Evolutionary conservation across 2,888 invertebrate species (phyloP), one percentile per base, ranked within the genome.

Genomic region (Epistrophe eligans): DNA sequence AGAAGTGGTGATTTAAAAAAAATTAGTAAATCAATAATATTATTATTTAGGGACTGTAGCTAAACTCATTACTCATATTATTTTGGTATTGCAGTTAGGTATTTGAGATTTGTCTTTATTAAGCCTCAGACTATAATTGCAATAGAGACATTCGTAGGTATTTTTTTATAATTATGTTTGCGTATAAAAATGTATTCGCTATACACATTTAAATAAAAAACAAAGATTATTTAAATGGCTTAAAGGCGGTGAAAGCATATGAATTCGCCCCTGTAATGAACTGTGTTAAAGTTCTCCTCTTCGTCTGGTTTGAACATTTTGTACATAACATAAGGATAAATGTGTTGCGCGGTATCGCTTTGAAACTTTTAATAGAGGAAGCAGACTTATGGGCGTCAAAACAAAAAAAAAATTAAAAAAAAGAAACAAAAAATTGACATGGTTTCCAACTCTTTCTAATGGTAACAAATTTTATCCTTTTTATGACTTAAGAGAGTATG

Each of bases 331-430:
- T 50, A 77, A 76, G 70, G 35, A 85, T 77, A 70, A 81, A 81
- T 85, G 84, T 84, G 73, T 77, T 85, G 73, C 72, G 84, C 84
- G 81, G 84, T 76, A 80, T 80, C 74, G 62, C 71, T 38, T 71
- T 40, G 15, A 43, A n/a, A 64, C 35, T 71, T 85, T 62, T 74
- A 62, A 77, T 52, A 62, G 64, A 77, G 74, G 72, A 70, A 87
- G 60, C 64, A 83, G 87, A 87, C 87, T 57, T 66, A 52, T 64
- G 64, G 55, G 52, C 70, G 70, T 70, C 70, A 55, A 80, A 52
- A 38, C 32, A 64, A 7, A 48, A 48, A 45, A 40, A 9, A 66
- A 13, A 5, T 50, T 40, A 24, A 24, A 24, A 24, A 24, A 50
- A 40, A 38, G 28, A 8, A 8, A 55, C 52, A 28, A 38, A 40